Base-by-base conservation (phyloP, 2,888 invertebrate species). In the Lymantria monacha region DNA sequence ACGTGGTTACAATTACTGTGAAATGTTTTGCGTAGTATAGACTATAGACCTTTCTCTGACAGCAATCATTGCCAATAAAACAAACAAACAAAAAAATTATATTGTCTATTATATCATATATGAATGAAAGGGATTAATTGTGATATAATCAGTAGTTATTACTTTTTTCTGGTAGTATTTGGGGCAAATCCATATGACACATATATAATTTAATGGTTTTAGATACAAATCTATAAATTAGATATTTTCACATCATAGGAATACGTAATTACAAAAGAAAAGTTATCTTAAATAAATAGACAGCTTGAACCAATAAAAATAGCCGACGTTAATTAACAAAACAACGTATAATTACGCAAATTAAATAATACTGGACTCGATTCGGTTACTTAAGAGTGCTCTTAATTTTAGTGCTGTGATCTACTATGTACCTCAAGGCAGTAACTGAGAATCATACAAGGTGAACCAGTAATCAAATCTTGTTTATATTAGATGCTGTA, bases 1-100 rank as follows among this genome's bases (percentile, higher is more conserved):
- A 57, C 57, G 55, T 57, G 44, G 55, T 22, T 30, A 15, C 11
- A 15, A 30, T 46, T 48, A 44, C 49, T 55, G 48, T 52, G n/a
- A 30, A 46, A 9, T 38, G 30, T 30, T 30, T 9, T 42, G 30
- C 30, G 42, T 11, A 30, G 30, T n/a, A 38, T 5, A 22, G 22
- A 22, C 5, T n/a, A n/a, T n/a, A n/a, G n/a, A n/a, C 33, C 9
- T 33, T 33, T 8, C 10, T 8, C 33, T 33, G 33, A 33, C 33
- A 33, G 33, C 9, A 8, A 33, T 33, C 10, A 1, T 7, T 8
- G 9, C 33, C 3, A 33, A 10, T 9, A 33, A 22, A 22, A 22
- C 5, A 3, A 22, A 22, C 5, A n/a, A n/a, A 3, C 5, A 22
- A 22, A 22, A 5, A 22, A 22, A 22, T 22, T 3, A 22, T 22